phyloP scores from a whole-genome alignment of 2,113 vertebrate species.

The Amblyopsis rosae region DNA sequence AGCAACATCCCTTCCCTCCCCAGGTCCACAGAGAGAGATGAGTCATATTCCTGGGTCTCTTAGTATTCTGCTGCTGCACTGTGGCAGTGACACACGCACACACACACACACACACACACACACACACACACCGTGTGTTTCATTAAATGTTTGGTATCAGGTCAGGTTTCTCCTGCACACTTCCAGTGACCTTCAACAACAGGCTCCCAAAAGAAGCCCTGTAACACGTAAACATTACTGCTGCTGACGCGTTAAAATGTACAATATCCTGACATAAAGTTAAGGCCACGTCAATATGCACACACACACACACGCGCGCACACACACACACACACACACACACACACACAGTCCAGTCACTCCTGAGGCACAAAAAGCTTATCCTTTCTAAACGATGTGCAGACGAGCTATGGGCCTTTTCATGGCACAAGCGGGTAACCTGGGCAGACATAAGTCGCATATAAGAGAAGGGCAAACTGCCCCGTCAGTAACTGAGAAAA shows the following conservation, averaged over 20 bases:
- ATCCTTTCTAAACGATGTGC: slow-evolving; percentile 13
- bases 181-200: no score
- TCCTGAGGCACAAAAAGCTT: slow-evolving; percentile 5
- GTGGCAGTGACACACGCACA: neutral
- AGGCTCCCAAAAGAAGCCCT: no score
- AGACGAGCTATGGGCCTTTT: neutral
- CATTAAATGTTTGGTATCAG: slow-evolving; percentile 24
- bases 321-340: slow-evolving; percentile 1
- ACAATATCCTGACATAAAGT: no score
- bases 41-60: slow-evolving; percentile 48
- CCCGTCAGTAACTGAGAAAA: slow-evolving; percentile 68
- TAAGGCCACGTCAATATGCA: no score
- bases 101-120: slow-evolving; percentile 5
- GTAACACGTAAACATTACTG: no score
- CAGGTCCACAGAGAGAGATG: slow-evolving; percentile 23
- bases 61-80: slow-evolving; percentile 37
- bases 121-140: slow-evolving; percentile 29
- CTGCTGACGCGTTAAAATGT: no score
- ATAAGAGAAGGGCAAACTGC: neutral
- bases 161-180: slow-evolving; percentile 28
- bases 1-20: slow-evolving; percentile 35
- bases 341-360: neutral
- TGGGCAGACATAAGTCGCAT: neutral
- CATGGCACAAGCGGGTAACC: neutral
- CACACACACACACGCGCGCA: no score